Conservation (phyloP, 2,113 vertebrate genomes). For the Passer montanus region DNA sequence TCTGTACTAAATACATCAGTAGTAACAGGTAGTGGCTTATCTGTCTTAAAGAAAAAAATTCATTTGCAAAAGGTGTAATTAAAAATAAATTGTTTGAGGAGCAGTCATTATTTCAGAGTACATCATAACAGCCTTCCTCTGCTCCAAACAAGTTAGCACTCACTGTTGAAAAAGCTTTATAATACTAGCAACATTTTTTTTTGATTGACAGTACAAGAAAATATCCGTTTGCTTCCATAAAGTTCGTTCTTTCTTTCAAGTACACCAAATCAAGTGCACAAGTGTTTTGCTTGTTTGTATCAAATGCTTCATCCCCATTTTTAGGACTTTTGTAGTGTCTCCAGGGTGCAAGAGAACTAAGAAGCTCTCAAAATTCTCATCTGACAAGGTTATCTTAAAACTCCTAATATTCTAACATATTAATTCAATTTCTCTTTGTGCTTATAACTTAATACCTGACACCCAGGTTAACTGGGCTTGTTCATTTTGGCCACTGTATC, state of each 20-base stretch:
- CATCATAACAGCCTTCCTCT: not conserved
- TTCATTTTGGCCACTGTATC: not conserved
- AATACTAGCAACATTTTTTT: not conserved
- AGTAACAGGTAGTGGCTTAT: not conserved
- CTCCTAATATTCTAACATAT: not conserved
- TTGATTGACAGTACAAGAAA: not conserved
- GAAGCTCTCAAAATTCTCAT: not conserved
- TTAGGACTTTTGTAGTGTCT: not conserved
- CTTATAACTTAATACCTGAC: not conserved
- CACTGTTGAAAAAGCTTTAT: not conserved
- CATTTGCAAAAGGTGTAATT: not conserved
- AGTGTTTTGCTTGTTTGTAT: not conserved
- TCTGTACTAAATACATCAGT: not conserved
- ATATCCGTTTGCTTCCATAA: not conserved
- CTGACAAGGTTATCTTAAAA: not conserved
- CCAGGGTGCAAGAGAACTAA: not conserved
- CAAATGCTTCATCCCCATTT: not conserved
- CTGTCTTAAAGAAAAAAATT: not conserved
- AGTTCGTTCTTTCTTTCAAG: not conserved
- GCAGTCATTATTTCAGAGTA: not conserved
- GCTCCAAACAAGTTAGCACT: not conserved
- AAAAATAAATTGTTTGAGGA: not conserved
- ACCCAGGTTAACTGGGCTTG: not conserved
- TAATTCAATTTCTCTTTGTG: not conserved
- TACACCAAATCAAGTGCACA: not conserved